Base-by-base conservation (phyloP, 2,113 vertebrate species). In the Clarias gariepinus region DNA sequence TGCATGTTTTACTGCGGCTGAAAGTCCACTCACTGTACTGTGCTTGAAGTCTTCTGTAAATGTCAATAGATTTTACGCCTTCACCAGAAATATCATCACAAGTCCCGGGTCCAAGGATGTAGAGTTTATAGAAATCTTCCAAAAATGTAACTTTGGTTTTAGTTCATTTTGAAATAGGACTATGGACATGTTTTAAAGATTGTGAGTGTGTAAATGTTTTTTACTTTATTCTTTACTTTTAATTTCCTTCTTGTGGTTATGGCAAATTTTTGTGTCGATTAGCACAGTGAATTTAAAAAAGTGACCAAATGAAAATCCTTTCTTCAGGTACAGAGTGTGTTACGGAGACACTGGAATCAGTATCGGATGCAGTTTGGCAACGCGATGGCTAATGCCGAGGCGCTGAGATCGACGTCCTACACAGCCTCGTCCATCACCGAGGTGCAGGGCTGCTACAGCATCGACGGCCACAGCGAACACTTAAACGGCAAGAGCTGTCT, bases 341-440 rank as follows among this genome's bases (percentile, higher is more conserved):
- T 99, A 90, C 93, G 96, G 89, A 94, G 98, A 76, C 96, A 99
- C 90, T 99, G 97, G 97, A 98, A 98, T 88, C 98, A 99, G 93
- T 98, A 98, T 87, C 93, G 95, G 55, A 96, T 98, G 83, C 98
- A 99, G 89, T 98, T 98, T 76, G 97, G 97, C 88, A 97, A 94
- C 92, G 95, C 96, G 86, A 94, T 97, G 81, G 94, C 95, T 90
- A 97, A 99, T 84, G 96, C 97, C 0, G 98, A 99, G 0, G 96
- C 95, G 4, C 90, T 96, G 77, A 96, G 98, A 28, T 98, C 97
- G 0, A 96, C 98, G 3, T 99, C 98, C 87, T 99, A 98, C 93
- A 99, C 98, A 0, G 97, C 96, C 0, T 97, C 98, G 0, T 96
- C 97, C 15, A 96, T 98, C 93, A 98, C 96, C 0, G 98, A 99